Base-by-base conservation (phyloP, 2,113 vertebrate species). In the Psittacara wagleri region DNA sequence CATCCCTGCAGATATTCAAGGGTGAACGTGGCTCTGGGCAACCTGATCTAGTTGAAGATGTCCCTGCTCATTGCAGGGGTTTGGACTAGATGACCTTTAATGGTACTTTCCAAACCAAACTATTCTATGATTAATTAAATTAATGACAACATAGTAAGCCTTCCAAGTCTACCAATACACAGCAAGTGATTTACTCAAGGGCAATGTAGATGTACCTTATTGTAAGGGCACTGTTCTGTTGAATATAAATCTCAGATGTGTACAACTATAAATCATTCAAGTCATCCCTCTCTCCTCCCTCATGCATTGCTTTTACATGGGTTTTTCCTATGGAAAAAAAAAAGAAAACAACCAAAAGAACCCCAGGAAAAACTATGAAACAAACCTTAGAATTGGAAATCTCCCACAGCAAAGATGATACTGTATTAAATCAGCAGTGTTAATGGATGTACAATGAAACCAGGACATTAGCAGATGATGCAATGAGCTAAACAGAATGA, bases 101-200 rank as follows among this genome's bases (percentile, higher is more conserved):
- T 35, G 33, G 33, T 59, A 14, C 33, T 59, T 59, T 24, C 33
- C 33, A 59, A 35, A 22, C 57, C 57, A 59, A 59, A 24, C 9
- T 59, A 35, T 59, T 35, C 33, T 59, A 35, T 59, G 49, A 83
- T 74, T 80, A 91, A 93, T 92, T 87, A 86, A 64, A 79, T 80
- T 74, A 85, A 76, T 77, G 94, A 41, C 25, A 67, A 92, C 10
- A 57, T 11, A 79, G 63, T 83, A 80, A 78, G 61, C 19, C 54
- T 91, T 88, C 49, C 28, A 74, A 62, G 29, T 78, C 73, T 64
- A 87, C 57, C 39, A 64, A 63, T 31, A 72, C 29, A 63, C 41
- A 79, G 62, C 41, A 89, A 74, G 74, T 79, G 69, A 91, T 91
- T 81, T 86, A 92, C 37, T 91, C 64, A 81, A 92, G 75, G 78